Evolutionary conservation across 2,888 invertebrate genomes (phyloP).

Genomic region (Carpatolechia fugitivella): DNA sequence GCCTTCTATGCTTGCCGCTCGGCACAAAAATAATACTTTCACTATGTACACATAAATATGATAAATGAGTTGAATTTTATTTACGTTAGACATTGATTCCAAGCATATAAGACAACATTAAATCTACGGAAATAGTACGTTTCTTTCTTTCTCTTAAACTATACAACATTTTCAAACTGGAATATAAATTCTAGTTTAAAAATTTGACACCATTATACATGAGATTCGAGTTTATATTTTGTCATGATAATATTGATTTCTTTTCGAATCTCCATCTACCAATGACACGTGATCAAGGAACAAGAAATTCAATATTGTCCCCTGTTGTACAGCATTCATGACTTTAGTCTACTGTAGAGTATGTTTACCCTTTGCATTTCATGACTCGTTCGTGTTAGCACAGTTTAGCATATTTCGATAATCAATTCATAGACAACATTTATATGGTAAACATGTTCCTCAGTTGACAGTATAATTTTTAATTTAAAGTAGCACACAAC

Average conservation of each 20-base stretch:
- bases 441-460: neutral
- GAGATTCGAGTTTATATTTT: slow-evolving; percentile 24
- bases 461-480: slow-evolving; percentile 15
- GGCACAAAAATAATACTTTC: slow-evolving; percentile 15
- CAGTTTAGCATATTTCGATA: no score
- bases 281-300: neutral
- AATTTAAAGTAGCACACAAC: slow-evolving; percentile 62
- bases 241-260: slow-evolving; percentile 15
- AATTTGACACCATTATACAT: slow-evolving; percentile 24
- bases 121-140: slow-evolving; percentile 21
- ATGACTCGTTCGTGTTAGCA: no score
- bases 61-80: slow-evolving; percentile 29
- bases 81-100: slow-evolving; percentile 25
- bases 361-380: neutral
- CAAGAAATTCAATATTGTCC: neutral
- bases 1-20: slow-evolving; percentile 33
- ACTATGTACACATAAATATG: slow-evolving; percentile 37
- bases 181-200: slow-evolving; percentile 25
- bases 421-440: neutral
- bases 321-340: neutral
- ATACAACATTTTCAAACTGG: slow-evolving; percentile 21
- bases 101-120: slow-evolving; percentile 39
- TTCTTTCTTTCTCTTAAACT: slow-evolving; percentile 13
- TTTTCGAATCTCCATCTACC: slow-evolving; percentile 12
- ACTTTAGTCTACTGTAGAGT: neutral